Evolutionary conservation across 2,797 vertebrate species (phyloP).

Genomic region (Enteromius viviparus): DNA sequence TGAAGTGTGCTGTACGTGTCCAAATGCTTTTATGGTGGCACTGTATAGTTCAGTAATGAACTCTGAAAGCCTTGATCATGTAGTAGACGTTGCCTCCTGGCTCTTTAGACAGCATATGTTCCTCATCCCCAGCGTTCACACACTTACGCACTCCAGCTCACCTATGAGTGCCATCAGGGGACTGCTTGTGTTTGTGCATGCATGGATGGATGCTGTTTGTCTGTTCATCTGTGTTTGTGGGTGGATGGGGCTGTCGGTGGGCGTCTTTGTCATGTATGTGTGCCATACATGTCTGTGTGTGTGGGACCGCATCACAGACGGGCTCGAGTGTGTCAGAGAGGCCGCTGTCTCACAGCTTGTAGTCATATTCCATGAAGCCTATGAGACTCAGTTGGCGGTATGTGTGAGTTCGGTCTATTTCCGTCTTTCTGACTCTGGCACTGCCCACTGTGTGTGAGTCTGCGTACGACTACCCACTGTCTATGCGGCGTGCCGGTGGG

Average conservation of each 20-base stretch:
- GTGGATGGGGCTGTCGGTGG: slow-evolving; percentile 16
- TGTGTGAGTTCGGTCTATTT: slow-evolving; percentile 57
- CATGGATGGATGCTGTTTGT: slow-evolving; percentile 13
- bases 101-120: slow-evolving; percentile 35
- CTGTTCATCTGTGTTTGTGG: slow-evolving; percentile 49
- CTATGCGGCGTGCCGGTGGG: slow-evolving; percentile 26
- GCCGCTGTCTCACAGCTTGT: slow-evolving; percentile 73
- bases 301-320: slow-evolving; percentile 47
- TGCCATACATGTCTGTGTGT: slow-evolving; percentile 29
- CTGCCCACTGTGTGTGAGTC: slow-evolving; percentile 54
- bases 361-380: slow-evolving; percentile 64
- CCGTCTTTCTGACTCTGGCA: slow-evolving; percentile 66
- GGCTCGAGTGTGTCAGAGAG: slow-evolving; percentile 63
- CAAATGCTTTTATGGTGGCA: slow-evolving; percentile 7
- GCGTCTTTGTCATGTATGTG: slow-evolving; percentile 32
- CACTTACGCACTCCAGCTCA: slow-evolving; percentile 21
- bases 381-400: slow-evolving; percentile 68
- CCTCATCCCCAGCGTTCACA: neutral
- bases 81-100: slow-evolving; percentile 2
- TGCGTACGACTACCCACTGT: slow-evolving; percentile 37
- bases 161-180: slow-evolving; percentile 21
- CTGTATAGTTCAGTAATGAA: slow-evolving; percentile 20
- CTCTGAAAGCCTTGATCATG: slow-evolving; percentile 25
- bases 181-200: slow-evolving; percentile 35
- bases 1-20: neutral